Evolutionary conservation across 2,797 vertebrate genomes (phyloP).

Genomic region (Nothura maculosa): DNA sequence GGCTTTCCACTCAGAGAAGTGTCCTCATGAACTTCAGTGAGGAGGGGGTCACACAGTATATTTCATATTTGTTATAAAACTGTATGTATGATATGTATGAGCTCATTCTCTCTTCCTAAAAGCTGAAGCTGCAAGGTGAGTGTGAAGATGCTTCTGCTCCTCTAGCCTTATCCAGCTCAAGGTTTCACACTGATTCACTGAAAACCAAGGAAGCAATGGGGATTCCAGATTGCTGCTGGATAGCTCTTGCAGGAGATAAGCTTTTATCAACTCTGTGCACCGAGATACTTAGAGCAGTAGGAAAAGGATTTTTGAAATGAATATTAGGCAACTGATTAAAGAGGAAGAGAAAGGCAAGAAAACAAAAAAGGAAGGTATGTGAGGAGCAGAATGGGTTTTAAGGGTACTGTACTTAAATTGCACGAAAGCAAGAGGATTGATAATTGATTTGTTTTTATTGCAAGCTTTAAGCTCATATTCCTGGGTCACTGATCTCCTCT

Average conservation of each 20-base stretch:
- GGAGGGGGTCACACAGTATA: background rate
- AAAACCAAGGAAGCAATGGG: background rate
- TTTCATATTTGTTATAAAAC: background rate
- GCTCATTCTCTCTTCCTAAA: background rate
- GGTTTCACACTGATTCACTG: background rate
- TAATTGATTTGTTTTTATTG: conserved; percentile 11
- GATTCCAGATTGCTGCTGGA: background rate
- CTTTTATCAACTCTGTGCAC: background rate
- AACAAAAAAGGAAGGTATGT: background rate
- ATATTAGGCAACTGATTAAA: background rate
- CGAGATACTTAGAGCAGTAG: background rate
- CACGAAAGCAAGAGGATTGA: background rate
- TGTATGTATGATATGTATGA: background rate
- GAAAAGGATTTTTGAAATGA: background rate
- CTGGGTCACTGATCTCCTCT: background rate
- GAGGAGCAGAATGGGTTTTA: background rate
- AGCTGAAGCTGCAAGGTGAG: background rate
- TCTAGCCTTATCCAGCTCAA: background rate
- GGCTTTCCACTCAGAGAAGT: background rate
- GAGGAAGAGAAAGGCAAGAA: background rate
- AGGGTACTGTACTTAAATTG: background rate
- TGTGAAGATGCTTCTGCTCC: background rate
- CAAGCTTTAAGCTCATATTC: background rate
- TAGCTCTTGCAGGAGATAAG: background rate
- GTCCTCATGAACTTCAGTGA: background rate